Evolutionary conservation across 2,797 vertebrate genomes (phyloP), one percentile per base, ranked within the genome.

Genomic region (Siniperca undulata): DNA sequence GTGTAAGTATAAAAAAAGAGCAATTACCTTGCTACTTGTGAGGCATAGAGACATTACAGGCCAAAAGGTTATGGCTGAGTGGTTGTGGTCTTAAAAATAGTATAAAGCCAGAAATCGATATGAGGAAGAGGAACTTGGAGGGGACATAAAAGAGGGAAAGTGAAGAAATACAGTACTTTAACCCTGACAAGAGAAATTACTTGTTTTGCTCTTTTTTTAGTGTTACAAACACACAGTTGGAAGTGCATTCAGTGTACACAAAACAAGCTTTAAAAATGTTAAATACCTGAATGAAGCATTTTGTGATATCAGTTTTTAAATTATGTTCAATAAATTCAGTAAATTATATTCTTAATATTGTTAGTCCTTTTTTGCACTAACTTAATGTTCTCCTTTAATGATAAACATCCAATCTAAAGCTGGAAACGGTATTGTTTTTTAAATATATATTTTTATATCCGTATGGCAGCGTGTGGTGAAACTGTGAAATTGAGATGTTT

Each of bases 1-100:
- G 24, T 77, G 44, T 70, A 66, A 77, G 67, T 50, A 60, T 46
- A 64, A 77, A 75, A 36, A 77, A 62, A 65, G 61, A 82, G 42
- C 58, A 72, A 67, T 76, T 78, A 76, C 24, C 46, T 75, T 11
- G n/a, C 56, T 64, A 79, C 77, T 73, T 82, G 74, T 81, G 77
- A 87, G 60, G 48, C 71, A 81, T 77, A 56, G 81, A 89, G 78
- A 90, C 77, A 76, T 89, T 79, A 84, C 66, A 81, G 82, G 53
- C 67, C 70, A 66, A 85, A 82, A 85, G 85, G 81, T 89, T 89
- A 77, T 7, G 48, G 87, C 81, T 82, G 81, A 87, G 69, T 80
- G 80, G 69, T 76, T 79, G 80, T 77, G 69, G 82, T 79, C 60
- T 58, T 56, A 82, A 82, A 89, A 84, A 89, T 79, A 56, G 83